phyloP scores from a whole-genome alignment of 2,113 vertebrate species.

The Delphinapterus leucas region DNA sequence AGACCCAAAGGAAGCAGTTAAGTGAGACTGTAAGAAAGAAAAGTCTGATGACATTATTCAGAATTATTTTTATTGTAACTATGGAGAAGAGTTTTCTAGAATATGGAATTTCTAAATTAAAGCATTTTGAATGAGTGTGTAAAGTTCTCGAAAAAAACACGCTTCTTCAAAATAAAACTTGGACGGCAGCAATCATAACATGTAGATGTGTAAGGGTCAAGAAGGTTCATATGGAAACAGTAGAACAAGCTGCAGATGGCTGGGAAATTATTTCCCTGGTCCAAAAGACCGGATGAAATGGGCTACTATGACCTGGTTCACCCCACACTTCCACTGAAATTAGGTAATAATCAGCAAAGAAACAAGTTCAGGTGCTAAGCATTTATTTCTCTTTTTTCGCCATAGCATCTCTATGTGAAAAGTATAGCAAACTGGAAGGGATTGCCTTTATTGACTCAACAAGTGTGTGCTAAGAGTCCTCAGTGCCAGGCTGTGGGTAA shows the following conservation, averaged over 20 bases:
- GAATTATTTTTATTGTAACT: not conserved
- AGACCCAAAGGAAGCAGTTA: not conserved
- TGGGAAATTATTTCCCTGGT: not conserved
- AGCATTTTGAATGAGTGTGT: not conserved
- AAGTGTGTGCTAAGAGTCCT: accelerated
- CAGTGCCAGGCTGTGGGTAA: too few relatives aligned
- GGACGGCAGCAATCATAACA: accelerated
- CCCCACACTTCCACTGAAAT: not conserved
- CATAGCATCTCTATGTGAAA: not conserved
- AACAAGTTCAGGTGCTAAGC: not conserved
- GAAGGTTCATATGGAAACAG: not conserved
- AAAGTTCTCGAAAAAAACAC: not conserved
- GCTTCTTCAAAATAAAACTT: not conserved
- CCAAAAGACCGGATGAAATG: not conserved
- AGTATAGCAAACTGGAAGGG: not conserved
- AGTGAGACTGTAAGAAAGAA: not conserved
- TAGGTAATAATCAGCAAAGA: not conserved
- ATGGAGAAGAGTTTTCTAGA: not conserved
- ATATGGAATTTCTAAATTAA: not conserved
- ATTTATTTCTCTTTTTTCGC: not conserved
- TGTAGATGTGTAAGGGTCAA: too few relatives aligned
- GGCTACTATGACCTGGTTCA: not conserved
- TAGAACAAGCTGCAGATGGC: not conserved
- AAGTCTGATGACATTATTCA: not conserved
- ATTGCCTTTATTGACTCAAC: not conserved